Conservation (phyloP, 2,888 invertebrate genomes). For the Helleia helle region DNA sequence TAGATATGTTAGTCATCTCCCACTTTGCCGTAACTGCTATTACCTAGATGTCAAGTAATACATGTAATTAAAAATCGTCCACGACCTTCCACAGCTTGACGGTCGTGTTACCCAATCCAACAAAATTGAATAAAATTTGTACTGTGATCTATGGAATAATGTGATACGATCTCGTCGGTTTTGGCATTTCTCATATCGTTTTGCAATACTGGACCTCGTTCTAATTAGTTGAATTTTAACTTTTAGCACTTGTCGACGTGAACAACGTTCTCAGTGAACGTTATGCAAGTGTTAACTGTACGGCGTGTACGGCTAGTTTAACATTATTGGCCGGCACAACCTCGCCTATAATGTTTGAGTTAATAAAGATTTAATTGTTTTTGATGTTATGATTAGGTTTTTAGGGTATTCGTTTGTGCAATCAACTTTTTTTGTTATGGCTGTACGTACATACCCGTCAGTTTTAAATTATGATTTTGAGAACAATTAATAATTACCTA, state of each 20-base stretch:
- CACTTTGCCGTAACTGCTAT: too few species aligned
- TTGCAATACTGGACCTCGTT: slow-evolving; percentile 56
- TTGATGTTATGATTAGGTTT: neutral
- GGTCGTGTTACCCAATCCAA: too few species aligned
- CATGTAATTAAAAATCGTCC: too few species aligned
- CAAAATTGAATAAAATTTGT: neutral
- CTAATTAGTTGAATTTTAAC: slow-evolving; percentile 35
- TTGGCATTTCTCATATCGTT: slow-evolving; percentile 46
- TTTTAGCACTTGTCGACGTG: slow-evolving; percentile 47
- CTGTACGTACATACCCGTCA: too few species aligned
- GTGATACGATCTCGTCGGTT: slow-evolving; percentile 19
- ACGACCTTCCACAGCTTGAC: too few species aligned
- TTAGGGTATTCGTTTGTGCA: neutral
- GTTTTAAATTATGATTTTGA: too few species aligned
- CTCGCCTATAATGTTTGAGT: neutral
- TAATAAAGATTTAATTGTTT: slow-evolving; percentile 4
- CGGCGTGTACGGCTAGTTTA: slow-evolving; percentile 19
- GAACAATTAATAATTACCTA: too few species aligned
- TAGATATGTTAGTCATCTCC: too few species aligned
- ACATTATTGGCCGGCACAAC: neutral
- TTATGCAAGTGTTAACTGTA: slow-evolving; percentile 23
- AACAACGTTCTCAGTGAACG: slow-evolving; percentile 26
- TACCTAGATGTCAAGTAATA: too few species aligned
- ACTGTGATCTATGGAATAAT: slow-evolving; percentile 1
- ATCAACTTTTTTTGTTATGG: neutral